Base-by-base conservation (phyloP, 2,113 vertebrate species). In the Anoura caudifer region DNA sequence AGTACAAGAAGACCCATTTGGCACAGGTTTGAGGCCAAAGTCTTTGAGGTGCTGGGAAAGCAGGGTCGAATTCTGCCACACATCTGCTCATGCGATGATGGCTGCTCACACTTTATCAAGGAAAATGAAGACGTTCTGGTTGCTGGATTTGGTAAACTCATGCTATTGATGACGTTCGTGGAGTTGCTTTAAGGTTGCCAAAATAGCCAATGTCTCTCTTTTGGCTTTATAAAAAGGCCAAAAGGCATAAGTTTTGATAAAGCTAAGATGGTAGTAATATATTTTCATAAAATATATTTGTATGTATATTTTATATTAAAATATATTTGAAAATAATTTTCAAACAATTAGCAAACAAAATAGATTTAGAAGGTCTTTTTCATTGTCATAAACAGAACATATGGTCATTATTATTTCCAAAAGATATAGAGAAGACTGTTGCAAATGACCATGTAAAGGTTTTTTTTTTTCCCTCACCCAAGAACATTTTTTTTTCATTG, bases 151-250 rank as follows among this genome's bases (percentile, higher is more conserved):
- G 99, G 99, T 95, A 99, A 96, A 99, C 99, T 92, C 99, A 99
- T 0, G 99, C 99, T 47, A 99, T 99, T 31, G 99, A 99, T 76
- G 99, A 99, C 95, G 99, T 99, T 97, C 99, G 99, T 0, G 99
- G 99, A 79, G 99, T 99, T 15, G 98, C 72, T 99, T 99, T 97
- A 99, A 99, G 99, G 99, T 99, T 96, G 99, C 99, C 59, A 99
- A 99, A 98, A 99, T 99, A 97, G 99, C 99, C 97, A 99, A 99
- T 2, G 99, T 99, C 67, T 99, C 99, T 91, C 98, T 99, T 85
- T 97, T 99, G 98, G 99, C 99, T 2, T 98, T 99, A 79, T 99
- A 99, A 98, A 99, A 99, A 99, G 99, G 99, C 98, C 99, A 99
- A 98, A 99, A 99, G 19, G 50, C 19, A 4, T 69, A 59, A 69